These are phyloP conservation scores for Myiozetetes cayanensis DNA, from an alignment of 2,113 vertebrate species.

Conservation along the genomic window DNA sequence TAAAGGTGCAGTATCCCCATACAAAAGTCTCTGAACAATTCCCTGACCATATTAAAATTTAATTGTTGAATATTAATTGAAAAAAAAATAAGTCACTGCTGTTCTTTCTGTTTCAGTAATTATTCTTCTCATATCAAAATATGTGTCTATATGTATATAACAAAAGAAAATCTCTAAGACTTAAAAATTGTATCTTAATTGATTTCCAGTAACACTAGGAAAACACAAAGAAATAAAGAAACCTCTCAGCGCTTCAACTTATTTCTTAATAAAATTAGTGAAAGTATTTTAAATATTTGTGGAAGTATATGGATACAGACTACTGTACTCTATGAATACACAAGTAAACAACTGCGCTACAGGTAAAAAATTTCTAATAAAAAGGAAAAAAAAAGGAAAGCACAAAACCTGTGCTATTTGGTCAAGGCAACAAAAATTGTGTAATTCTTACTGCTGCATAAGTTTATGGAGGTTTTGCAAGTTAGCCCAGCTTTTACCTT, in stretches of 20 bases:
- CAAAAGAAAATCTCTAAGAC: constrained; percentile 17
- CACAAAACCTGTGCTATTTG: not conserved
- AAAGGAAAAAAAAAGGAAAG: not conserved
- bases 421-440: not conserved
- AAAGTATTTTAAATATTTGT: not conserved
- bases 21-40: constrained; percentile 83
- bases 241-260: not conserved
- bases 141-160: not conserved
- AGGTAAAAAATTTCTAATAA: not conserved
- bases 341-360: not conserved
- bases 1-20: constrained; percentile 80
- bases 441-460: not conserved
- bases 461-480: not conserved
- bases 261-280: not conserved
- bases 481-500: not conserved
- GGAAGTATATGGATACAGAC: not conserved
- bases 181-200: not conserved
- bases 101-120: constrained; percentile 74
- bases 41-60: constrained; percentile 84
- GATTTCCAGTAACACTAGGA: not conserved
- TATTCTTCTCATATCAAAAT: constrained; percentile 73
- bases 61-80: constrained; percentile 85
- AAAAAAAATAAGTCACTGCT: constrained; percentile 75
- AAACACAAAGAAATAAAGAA: not conserved
- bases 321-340: not conserved